Evolutionary conservation across 2,797 vertebrate species (phyloP), one percentile per base, ranked within the genome.

Genomic region (Melanotaenia maccullochi): DNA sequence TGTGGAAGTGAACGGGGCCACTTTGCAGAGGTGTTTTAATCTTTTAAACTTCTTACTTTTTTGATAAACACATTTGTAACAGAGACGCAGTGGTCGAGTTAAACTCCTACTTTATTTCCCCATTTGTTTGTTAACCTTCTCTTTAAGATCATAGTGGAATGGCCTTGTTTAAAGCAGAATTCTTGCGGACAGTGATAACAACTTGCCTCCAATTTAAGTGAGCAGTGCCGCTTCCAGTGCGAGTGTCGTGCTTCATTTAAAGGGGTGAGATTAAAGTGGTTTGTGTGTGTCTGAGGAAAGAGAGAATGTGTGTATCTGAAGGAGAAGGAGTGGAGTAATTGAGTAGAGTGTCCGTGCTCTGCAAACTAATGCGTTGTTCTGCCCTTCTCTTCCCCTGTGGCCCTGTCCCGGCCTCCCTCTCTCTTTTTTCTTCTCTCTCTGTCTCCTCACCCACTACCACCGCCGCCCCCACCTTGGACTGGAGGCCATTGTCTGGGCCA

Each of bases 271-370:
- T 92, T 90, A 90, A 85, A 88, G 83, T 79, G 75, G 75, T 81
- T 65, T 79, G 79, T 64, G 71, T 77, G 57, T 79, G 55, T 82
- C 40, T 66, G 64, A 11, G 14, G 11, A 35, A 11, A 5, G n/a
- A 36, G 14, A 71, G 35, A 56, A 33, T 76, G 62, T 65, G 49
- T 68, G 60, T 54, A 49, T 66, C 20, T n/a, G 59, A 51, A 57
- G 13, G 73, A 84, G 72, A 90, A 78, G 59, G 73, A 86, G 84
- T 76, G 57, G 71, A 89, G 81, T 92, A 87, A 93, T 94, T 94
- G 93, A 89, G 73, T 88, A 88, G 82, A 83, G 88, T 83, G 90
- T 93, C 89, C 91, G 90, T 93, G 92, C 89, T 91, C 82, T 87
- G 91, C 90, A 93, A 91, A 92, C 92, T 90, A 93, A 93, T 93